Base-by-base conservation (phyloP, 2,113 vertebrate species). In the Jaculus jaculus region DNA sequence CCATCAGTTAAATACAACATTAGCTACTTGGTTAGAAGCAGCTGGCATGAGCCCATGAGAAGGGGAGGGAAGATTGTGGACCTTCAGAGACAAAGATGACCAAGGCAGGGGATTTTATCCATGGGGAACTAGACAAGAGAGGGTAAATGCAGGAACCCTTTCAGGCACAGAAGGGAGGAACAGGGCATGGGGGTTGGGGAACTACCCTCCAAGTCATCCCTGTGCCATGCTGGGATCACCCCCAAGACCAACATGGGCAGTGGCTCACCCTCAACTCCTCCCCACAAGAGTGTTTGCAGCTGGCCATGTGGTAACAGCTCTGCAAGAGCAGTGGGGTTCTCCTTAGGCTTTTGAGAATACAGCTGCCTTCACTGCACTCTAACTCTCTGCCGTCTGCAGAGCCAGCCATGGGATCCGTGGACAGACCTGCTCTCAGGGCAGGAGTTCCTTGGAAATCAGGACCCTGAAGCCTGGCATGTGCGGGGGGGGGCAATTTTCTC, bases 391-490 rank as follows among this genome's bases (percentile, higher is more conserved):
- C 1, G 9, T 17, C 28, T 7, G 51, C 24, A 47, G 81, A 37
- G 12, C 15, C 11, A 7, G 0, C 4, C 47, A 0, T 0, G 28
- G 9, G 4, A 1, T 1, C 42, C 23, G 17, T 13, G 21, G 80
- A 34, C 6, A 1, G 65, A 7, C 3, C 73, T 69, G 7, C 0
- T 0, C 0, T 0, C 0, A 2, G 21, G 51, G 30, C 1, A 13
- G 23, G 28, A 34, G 34, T 11, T 1, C 1, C 18, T 0, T 17
- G 23, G 74, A 47, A 20, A 13, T 3, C 37, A 47, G 42, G 30
- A 20, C 39, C 61, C 9, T 1, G 7, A 16, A 54, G 54, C 54
- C 54, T 54, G 54, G 54, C 54, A 54, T 16, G 15, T 54, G 6
- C 7, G 12, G 51, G n/a, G 42, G 42, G 42, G 5, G 42, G 42